A percentile compares a stretch with the other conserved stretches of the same genome.
These are phyloP conservation scores for Zosterops japonicus DNA, from an alignment of 2,113 vertebrate genomes.

Conservation along the genomic window DNA sequence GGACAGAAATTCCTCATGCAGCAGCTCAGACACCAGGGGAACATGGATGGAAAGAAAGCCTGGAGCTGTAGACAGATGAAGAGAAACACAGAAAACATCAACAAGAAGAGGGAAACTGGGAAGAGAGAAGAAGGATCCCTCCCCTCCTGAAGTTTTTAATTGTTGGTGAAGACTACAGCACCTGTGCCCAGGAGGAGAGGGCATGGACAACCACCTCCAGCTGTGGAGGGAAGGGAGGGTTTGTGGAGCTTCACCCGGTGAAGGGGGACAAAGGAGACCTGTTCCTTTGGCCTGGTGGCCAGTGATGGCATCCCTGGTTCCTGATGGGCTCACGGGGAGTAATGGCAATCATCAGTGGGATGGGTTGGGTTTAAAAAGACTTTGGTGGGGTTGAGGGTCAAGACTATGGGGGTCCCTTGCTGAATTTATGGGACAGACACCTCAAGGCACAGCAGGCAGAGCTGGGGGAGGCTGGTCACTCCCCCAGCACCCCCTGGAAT, in stretches of 20 bases:
- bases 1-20: not conserved
- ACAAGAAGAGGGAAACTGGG: not conserved
- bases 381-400: not conserved
- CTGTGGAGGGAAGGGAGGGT: not conserved
- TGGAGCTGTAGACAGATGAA: not conserved
- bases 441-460: not conserved
- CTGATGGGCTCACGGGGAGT: not conserved
- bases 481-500: not conserved
- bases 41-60: rapidly evolving
- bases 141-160: not conserved
- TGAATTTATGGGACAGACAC: not conserved
- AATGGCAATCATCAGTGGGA: too few relatives aligned
- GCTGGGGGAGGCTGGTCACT: too few relatives aligned
- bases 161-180: not conserved
- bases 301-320: not conserved
- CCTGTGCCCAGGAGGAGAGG: not conserved
- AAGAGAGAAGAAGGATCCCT: not conserved
- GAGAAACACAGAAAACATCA: not conserved
- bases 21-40: not conserved
- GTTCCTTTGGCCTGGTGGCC: not conserved
- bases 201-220: not conserved
- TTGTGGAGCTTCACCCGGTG: not conserved
- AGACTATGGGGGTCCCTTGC: not conserved
- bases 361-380: not conserved
- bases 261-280: not conserved